Conservation (phyloP, 1,140 invertebrate species). For the Polypedilum vanderplanki region DNA sequence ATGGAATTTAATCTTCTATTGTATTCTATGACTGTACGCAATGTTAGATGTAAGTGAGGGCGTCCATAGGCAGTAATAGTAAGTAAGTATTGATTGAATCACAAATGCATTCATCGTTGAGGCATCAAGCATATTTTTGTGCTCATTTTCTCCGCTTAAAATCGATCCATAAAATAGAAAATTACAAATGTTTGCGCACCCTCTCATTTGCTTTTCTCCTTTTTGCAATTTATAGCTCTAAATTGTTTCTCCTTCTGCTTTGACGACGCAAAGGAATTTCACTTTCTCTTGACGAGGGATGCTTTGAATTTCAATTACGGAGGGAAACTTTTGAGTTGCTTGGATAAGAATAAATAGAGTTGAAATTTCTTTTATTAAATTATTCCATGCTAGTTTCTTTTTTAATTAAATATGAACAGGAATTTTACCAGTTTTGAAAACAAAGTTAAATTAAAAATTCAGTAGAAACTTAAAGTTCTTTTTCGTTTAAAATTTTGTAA, state of each 20-base stretch:
- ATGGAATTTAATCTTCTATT: slow-evolving; percentile 3
- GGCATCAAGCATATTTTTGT: background rate
- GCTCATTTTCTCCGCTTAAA: background rate
- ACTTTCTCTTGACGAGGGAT: background rate
- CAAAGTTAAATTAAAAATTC: no score
- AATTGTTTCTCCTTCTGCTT: background rate
- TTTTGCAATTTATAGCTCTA: slow-evolving; percentile 6
- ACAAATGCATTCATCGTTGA: background rate
- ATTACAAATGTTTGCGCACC: background rate
- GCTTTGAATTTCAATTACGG: no score
- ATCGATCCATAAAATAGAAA: background rate
- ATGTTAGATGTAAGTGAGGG: background rate
- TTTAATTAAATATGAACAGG: no score
- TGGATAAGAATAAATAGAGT: no score
- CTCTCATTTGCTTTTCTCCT: background rate
- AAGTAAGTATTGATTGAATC: background rate
- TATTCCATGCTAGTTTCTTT: no score
- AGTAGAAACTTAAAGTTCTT: no score
- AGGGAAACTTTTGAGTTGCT: no score
- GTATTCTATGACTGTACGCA: background rate
- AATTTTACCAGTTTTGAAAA: no score
- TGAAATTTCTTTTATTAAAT: no score
- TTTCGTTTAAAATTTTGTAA: no score
- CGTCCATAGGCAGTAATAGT: no score
- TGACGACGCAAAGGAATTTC: background rate